Base-by-base conservation (phyloP, 2,888 invertebrate genomes). In the Leuctra nigra region DNA sequence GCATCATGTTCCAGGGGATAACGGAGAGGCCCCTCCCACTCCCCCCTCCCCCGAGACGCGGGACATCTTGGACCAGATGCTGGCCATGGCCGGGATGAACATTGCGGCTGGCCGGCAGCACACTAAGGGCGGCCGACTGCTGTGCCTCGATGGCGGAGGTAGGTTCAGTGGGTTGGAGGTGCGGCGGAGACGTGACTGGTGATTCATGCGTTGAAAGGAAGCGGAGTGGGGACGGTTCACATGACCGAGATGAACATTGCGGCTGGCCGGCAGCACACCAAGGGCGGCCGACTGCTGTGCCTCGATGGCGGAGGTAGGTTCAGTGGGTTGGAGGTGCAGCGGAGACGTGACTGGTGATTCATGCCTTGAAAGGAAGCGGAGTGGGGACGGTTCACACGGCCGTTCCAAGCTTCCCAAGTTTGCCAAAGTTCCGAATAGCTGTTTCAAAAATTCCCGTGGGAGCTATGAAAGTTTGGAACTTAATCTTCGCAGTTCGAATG, bases 121-220 rank as follows among this genome's bases (percentile, higher is more conserved):
- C 2, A 61, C 63, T 3, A 65, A 65, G 46, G 74, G 75, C 3
- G 78, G 78, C 0, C 74, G 86, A 38, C 64, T 88, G 9, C 72
- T 99, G 0, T 91, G 91, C 65, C 76, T 99, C 25, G 99, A 99
- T 73, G 98, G 99, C 1, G 99, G 99, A 14, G 61, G 50, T 50
- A 20, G 2, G 50, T 20, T n/a, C n/a, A n/a, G n/a, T n/a, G n/a
- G n/a, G n/a, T n/a, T n/a, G n/a, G n/a, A n/a, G n/a, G n/a, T n/a
- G n/a, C n/a, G n/a, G n/a, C n/a, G n/a, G n/a, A n/a, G n/a, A n/a
- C n/a, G n/a, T n/a, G n/a, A n/a, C n/a, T n/a, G n/a, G n/a, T n/a
- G n/a, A n/a, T n/a, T n/a, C n/a, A n/a, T n/a, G n/a, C n/a, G n/a
- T n/a, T n/a, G n/a, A n/a, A n/a, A n/a, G n/a, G n/a, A n/a, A n/a